Evolutionary conservation across 2,888 invertebrate species (phyloP), one percentile per base, ranked within the genome.

Genomic region (Aporophyla nigra): DNA sequence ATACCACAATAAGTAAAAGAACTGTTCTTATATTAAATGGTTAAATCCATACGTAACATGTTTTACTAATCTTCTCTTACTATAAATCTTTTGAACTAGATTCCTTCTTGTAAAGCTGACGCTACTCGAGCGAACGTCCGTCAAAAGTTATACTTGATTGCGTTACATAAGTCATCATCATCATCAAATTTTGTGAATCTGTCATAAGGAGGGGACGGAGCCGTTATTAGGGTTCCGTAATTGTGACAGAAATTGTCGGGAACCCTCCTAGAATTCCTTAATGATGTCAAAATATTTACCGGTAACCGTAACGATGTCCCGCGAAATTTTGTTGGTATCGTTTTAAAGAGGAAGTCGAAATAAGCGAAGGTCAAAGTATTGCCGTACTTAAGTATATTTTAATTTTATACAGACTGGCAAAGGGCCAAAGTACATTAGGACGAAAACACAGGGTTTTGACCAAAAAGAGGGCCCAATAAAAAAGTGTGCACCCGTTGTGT

Each of bases 131-230:
- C 82, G 91, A 89, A 89, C 87, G 93, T 87, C 92, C 93, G 91
- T 94, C 93, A 94, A 94, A 94, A 93, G 94, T 93, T 94, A 94
- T 93, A 94, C 93, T 94, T 95, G 95, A 95, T 95, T 95, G 93
- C 95, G 92, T 95, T 93, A 95, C 94, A 94, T 94, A 95, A 95
- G 93, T 95, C 95, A 95, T 94, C 93, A 93, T 93, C 92, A 93
- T 92, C 94, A 93, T 94, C 94, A 93, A 93, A 93, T 93, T 94
- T 94, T 91, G 92, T 93, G 91, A 92, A 94, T 93, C 92, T 92
- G 93, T 91, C 91, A 88, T 92, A 89, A 92, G 88, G 87, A 91
- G 88, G 89, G 87, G 84, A 86, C 84, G 73, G 76, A 87, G 74
- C 81, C 84, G 89, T 93, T 92, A 91, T 93, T 93, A 90, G 91